Evolutionary conservation across 1,140 invertebrate genomes (phyloP).

Genomic region (Pogonomyrmex barbatus): DNA sequence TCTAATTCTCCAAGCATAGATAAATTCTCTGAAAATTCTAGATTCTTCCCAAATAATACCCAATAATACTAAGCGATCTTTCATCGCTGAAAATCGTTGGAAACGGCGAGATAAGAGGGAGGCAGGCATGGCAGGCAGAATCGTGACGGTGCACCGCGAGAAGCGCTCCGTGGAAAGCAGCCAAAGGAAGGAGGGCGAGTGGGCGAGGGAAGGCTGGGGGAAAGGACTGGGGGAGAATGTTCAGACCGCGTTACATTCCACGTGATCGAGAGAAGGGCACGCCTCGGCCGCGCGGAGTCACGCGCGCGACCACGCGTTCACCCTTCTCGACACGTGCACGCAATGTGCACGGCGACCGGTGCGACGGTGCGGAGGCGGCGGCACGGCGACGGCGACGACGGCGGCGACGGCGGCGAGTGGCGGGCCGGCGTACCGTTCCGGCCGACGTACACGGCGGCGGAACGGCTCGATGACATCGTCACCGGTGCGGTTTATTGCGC

Average conservation of each 20-base stretch:
- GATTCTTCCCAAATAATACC: too few species aligned
- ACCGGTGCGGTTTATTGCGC: constrained; percentile 53
- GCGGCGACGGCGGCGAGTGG: too few species aligned
- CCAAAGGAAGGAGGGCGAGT: constrained; percentile 11
- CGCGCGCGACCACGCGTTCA: constrained; percentile 82
- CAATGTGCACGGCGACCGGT: constrained; percentile 58
- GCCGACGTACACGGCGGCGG: constrained; percentile 10
- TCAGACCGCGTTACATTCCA: constrained; percentile 82
- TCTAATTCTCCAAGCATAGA: too few species aligned
- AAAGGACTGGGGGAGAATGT: constrained; percentile 20
- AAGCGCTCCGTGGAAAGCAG: not conserved
- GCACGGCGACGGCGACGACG: too few species aligned
- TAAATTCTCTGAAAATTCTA: too few species aligned
- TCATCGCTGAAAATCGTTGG: not conserved
- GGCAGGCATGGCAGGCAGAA: not conserved
- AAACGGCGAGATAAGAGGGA: not conserved
- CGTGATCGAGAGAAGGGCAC: constrained; percentile 83
- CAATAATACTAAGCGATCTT: not conserved
- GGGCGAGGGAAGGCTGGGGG: constrained; percentile 10
- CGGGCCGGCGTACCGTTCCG: too few species aligned
- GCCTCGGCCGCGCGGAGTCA: constrained; percentile 79
- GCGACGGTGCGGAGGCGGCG: constrained; percentile 16
- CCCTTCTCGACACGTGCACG: constrained; percentile 76
- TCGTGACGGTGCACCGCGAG: constrained; percentile 23
- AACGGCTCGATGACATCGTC: constrained; percentile 67